These are phyloP conservation scores for Chrysogorgia sp. DNA, from an alignment of 92 coral and sea anemone species.

Conservation along the genomic window DNA sequence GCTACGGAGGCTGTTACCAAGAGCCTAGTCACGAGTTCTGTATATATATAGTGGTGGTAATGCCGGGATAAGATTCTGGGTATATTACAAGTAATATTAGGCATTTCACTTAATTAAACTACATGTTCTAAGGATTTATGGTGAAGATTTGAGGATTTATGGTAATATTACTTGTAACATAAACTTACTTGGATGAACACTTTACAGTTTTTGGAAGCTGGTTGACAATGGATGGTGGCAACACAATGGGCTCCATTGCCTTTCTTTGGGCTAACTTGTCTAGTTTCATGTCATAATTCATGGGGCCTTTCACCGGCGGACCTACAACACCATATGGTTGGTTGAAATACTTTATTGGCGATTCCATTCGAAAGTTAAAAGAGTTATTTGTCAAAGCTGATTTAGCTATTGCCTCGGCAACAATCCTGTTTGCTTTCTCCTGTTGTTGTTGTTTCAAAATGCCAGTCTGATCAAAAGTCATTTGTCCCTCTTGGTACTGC, in stretches of 20 bases:
- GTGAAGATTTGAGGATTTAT: too few relatives aligned
- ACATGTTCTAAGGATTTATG: too few relatives aligned
- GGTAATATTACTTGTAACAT: neutral
- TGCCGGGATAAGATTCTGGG: too few relatives aligned
- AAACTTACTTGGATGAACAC: constrained; percentile 77
- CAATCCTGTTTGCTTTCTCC: constrained; percentile 96
- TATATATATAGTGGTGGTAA: too few relatives aligned
- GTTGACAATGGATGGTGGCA: constrained; percentile 90
- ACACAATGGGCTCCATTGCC: constrained; percentile 76
- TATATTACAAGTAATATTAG: too few relatives aligned
- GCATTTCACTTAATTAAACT: too few relatives aligned
- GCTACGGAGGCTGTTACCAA: too few relatives aligned
- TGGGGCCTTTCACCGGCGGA: constrained; percentile 48
- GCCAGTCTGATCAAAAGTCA: constrained; percentile 69
- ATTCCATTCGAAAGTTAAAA: constrained; percentile 66
- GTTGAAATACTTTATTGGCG: constrained; percentile 69
- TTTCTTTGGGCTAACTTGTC: constrained; percentile 42
- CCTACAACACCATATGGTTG: constrained; percentile 47
- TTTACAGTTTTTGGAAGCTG: constrained; percentile 74
- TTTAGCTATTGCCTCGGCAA: constrained; percentile 96
- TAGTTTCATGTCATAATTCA: constrained; percentile 57
- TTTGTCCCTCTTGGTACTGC: constrained; percentile 72
- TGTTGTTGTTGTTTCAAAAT: constrained; percentile 83
- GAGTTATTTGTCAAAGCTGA: constrained; percentile 83
- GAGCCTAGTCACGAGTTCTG: too few relatives aligned